Evolutionary conservation across 2,797 vertebrate species (phyloP), one percentile per base, ranked within the genome.

Genomic region (Xenentodon cancila): DNA sequence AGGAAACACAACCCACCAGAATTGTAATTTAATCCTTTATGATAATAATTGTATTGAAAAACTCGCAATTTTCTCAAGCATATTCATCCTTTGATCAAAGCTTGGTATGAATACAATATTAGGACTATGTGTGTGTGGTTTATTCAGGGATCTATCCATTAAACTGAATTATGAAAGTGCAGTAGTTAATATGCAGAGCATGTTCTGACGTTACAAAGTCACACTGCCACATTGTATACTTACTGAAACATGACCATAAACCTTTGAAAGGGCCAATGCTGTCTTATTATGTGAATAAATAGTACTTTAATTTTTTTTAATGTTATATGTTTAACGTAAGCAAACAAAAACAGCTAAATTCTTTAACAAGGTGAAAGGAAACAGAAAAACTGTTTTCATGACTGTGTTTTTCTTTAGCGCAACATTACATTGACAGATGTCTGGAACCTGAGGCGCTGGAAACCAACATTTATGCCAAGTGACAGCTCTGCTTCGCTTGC

Each of bases 401-500:
- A 51, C 21, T 56, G 62, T 0, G 45, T 57, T 71, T 70, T 61
- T 59, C 32, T 32, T 32, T 32, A 32, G 8, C 32, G 73, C 32
- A 45, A 20, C 59, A 68, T 32, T 71, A 60, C 73, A 60, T 15
- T 73, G 79, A 73, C 77, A 81, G 82, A 82, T 73, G 78, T 74
- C 64, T 64, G 50, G 52, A 43, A 79, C 82, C 81, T 2, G 46
- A n/a, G 64, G 87, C 79, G 49, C 40, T 40, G 47, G n/a, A 72
- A 66, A 65, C 27, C 46, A 61, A 89, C 65, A 73, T 63, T 84
- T 70, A 90, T 73, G 59, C 60, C 68, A 72, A 62, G 64, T 81
- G 88, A 90, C 85, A 85, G 76, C 67, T 73, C 67, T 75, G 81
- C 85, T 81, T 81, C 64, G 75, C 77, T 78, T 75, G 84, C 81